Percentiles rank a stretch among this genome's conserved stretches.
Evolutionary conservation across 2,113 vertebrate species (phyloP).

Genomic region (Tragulus kanchil): DNA sequence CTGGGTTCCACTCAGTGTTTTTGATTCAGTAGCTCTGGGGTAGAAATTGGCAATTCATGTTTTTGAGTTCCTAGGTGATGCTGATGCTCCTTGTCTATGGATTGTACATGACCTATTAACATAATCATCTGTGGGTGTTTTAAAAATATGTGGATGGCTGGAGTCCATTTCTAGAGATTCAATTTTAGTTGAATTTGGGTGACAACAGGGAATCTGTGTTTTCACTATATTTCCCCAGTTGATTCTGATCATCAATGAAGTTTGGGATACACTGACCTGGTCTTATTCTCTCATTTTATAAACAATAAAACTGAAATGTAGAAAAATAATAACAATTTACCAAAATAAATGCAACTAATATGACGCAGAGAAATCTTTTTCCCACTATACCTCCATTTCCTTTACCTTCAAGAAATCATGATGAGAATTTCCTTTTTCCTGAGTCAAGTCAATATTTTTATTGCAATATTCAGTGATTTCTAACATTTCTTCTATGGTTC

Average conservation of each 20-base stretch:
- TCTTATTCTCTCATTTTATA: neutral
- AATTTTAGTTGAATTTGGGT: neutral
- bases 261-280: neutral
- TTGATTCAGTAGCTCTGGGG: neutral
- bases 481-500: neutral
- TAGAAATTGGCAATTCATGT: neutral
- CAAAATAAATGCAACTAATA: neutral
- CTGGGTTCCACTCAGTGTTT: neutral
- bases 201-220: neutral
- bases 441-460: neutral
- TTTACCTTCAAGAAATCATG: neutral
- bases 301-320: constrained; percentile 6
- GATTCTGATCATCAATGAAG: neutral
- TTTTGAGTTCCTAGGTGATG: neutral
- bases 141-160: neutral
- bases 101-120: neutral
- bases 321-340: neutral
- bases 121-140: neutral
- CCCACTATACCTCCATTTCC: neutral
- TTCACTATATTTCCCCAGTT: neutral
- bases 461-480: neutral
- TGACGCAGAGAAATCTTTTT: neutral
- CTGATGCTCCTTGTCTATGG: neutral
- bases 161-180: neutral
- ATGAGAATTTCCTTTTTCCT: neutral